phyloP scores from a whole-genome alignment of 1,140 invertebrate species.

The Cherax quadricarinatus region DNA sequence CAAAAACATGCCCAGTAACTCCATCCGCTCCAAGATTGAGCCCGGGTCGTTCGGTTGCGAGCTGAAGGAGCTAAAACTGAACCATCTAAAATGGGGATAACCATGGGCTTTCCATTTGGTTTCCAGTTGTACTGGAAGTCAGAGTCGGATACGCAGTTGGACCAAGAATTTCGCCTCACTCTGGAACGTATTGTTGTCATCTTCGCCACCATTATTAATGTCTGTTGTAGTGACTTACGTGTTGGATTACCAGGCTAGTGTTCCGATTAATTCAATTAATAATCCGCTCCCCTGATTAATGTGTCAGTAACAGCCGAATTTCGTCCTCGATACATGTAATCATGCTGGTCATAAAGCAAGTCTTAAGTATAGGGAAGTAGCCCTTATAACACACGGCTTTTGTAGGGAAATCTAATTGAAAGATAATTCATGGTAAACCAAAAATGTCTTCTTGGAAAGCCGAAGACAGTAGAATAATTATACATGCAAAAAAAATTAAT shows the following conservation, averaged over 20 bases:
- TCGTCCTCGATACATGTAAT: not conserved
- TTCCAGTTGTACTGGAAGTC: too few relatives aligned
- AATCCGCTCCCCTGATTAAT: not conserved
- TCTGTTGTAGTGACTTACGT: not conserved
- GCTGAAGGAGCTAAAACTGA: too few relatives aligned
- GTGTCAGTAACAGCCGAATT: not conserved
- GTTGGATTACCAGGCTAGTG: not conserved
- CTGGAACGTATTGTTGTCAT: not conserved
- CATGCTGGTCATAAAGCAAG: not conserved
- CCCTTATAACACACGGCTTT: not conserved
- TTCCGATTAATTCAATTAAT: not conserved
- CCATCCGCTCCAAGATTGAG: too few relatives aligned
- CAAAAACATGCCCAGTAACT: too few relatives aligned
- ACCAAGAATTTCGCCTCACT: too few relatives aligned
- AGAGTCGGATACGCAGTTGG: too few relatives aligned
- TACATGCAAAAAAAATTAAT: too few relatives aligned
- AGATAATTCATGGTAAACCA: not conserved
- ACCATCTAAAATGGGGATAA: too few relatives aligned
- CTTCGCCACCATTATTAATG: not conserved
- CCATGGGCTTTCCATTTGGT: too few relatives aligned
- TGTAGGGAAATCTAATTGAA: not conserved
- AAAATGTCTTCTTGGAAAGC: not conserved
- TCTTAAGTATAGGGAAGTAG: not conserved
- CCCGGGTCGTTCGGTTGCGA: too few relatives aligned
- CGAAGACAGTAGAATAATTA: too few relatives aligned